Conservation (phyloP, 1,140 invertebrate species). For the Orius insidiosus region DNA sequence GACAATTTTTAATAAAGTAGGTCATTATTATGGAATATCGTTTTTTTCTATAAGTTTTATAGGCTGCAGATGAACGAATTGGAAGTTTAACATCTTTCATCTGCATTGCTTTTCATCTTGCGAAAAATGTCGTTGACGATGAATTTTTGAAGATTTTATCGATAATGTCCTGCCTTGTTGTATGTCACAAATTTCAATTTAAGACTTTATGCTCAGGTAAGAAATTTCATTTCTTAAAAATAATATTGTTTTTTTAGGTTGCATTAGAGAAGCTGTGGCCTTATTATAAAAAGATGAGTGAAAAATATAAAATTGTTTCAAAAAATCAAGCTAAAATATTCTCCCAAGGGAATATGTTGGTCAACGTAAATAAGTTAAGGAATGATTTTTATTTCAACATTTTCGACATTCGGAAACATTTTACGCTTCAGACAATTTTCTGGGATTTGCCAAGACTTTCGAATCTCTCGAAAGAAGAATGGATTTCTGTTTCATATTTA, state of each 20-base stretch:
- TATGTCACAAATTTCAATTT: conserved; percentile 67
- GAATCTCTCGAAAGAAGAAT: conserved; percentile 37
- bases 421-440: conserved; percentile 37
- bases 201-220: conserved; percentile 55
- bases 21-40: neutral
- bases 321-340: conserved; percentile 23
- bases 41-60: conserved; percentile 18
- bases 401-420: conserved; percentile 37
- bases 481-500: conserved; percentile 25
- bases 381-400: conserved; percentile 40
- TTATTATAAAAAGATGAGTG: conserved; percentile 26
- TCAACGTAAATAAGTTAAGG: conserved; percentile 33
- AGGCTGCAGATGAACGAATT: conserved; percentile 27
- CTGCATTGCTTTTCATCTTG: conserved; percentile 31
- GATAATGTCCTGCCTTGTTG: conserved; percentile 42
- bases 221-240: no score
- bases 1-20: conserved; percentile 23
- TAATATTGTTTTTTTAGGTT: no score
- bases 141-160: conserved; percentile 27
- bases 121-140: conserved; percentile 20
- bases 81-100: conserved; percentile 34
- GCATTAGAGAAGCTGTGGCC: conserved; percentile 35
- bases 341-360: conserved; percentile 29
- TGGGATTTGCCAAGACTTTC: conserved; percentile 36
- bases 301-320: conserved; percentile 27